Evolutionary conservation across 2,888 invertebrate genomes (phyloP), one percentile per base, ranked within the genome.

Genomic region (Tetragnatha montana): DNA sequence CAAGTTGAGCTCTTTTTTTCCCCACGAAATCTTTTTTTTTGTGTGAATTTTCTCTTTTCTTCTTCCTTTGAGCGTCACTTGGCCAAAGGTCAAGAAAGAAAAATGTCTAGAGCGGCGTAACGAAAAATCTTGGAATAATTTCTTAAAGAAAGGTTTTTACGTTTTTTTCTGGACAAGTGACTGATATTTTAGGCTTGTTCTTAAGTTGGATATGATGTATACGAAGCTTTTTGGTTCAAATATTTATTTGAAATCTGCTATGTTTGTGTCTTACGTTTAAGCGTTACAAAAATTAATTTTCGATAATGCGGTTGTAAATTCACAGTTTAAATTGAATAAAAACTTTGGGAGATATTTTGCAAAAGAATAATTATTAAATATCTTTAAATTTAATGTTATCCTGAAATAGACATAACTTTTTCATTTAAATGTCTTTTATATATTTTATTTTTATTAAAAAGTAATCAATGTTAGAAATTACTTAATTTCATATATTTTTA

Each of bases 1-100:
- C 79, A 35, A 78, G 80, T 51, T 83, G 79, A 60, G 71, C 35
- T 71, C 35, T 47, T 79, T 86, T 86, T 86, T 69, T n/a, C n/a
- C n/a, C n/a, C n/a, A n/a, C 19, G n/a, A 69, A 35, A 49, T 51
- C n/a, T 71, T 47, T 51, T 19, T 86, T 79, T 73, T 19, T 35
- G 19, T 8, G 10, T 68, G n/a, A 19, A 22, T 70, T 73, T 73
- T n/a, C 74, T 83, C 22, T 50, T 35, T 50, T 21, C 10, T 19
- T n/a, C 60, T 35, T 70, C 19, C n/a, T 22, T 50, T 4, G 6
- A 78, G 84, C 21, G 76, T 75, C 75, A 21, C 68, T 60, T 35
- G 68, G 84, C 68, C 76, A 74, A 69, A 78, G 84, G 84, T 84
- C 84, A 76, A 49, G 22, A 68, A 74, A 74, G 68, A 60, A 74